Percentiles rank a stretch among this genome's conserved stretches.
These are phyloP conservation scores for Odontocolon sp. DNA, from an alignment of 2,888 invertebrate genomes.

Conservation along the genomic window DNA sequence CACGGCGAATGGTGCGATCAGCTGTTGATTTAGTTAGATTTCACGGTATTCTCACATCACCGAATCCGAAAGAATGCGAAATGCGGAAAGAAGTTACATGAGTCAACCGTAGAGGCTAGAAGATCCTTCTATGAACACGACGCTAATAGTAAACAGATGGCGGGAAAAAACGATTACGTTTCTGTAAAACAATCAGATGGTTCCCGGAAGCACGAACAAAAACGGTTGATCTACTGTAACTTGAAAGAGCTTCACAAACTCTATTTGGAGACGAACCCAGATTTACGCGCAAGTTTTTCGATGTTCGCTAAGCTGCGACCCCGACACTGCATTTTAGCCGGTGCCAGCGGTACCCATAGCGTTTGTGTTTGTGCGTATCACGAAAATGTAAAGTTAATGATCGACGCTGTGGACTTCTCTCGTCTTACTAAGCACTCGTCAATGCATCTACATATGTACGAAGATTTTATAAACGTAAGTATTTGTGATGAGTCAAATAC, in stretches of 20 bases:
- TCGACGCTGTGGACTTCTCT: conserved; percentile 22
- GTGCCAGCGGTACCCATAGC: conserved; percentile 49
- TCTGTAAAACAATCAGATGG: conserved; percentile 26
- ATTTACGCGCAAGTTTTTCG: neutral
- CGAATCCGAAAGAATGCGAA: neutral
- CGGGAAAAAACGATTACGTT: conserved; percentile 24
- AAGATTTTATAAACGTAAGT: conserved; percentile 7
- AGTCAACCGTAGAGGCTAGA: neutral
- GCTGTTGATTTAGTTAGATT: neutral
- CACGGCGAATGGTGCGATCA: neutral
- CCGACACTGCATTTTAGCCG: conserved; percentile 55
- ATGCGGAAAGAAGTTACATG: neutral
- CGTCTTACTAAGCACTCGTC: conserved; percentile 17
- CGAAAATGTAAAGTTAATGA: conserved; percentile 57
- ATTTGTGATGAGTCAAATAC: conserved; percentile 1
- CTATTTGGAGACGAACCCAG: neutral
- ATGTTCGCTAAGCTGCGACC: conserved; percentile 35
- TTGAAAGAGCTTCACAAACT: neutral
- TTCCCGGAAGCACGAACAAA: conserved; percentile 7
- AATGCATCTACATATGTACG: conserved; percentile 18
- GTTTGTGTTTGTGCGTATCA: conserved; percentile 54
- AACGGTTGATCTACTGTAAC: conserved; percentile 27
- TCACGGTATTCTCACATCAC: neutral
- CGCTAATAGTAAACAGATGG: neutral
- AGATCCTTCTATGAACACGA: neutral